phyloP scores from a whole-genome alignment of 2,888 invertebrate genomes.

The Drosophila tripunctata region DNA sequence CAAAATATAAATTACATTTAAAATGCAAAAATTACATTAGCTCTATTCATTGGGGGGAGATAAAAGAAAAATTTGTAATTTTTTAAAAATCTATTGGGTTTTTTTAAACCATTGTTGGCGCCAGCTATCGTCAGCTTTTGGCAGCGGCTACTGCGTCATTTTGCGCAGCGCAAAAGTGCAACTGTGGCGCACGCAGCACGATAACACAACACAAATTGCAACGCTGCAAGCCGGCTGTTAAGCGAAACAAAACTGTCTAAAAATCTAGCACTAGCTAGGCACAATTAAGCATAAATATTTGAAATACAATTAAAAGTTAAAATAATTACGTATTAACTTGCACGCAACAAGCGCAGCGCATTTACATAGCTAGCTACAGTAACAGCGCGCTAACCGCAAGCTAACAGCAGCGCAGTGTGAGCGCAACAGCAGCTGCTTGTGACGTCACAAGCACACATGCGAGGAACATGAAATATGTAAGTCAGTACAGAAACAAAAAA shows the following conservation, averaged over 20 bases:
- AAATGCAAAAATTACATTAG: constrained; percentile 10
- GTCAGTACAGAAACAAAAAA: no score
- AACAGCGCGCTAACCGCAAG: no score
- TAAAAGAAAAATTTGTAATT: no score
- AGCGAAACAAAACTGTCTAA: background rate
- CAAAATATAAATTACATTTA: constrained; percentile 62
- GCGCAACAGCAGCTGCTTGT: no score
- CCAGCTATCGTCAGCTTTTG: constrained; percentile 1
- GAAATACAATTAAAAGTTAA: background rate
- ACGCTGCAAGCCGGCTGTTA: constrained; percentile 24
- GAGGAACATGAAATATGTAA: no score
- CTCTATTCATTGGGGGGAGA: no score
- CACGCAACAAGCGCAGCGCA: no score
- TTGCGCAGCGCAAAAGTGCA: background rate
- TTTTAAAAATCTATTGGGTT: background rate
- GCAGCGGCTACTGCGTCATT: background rate
- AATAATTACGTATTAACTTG: no score
- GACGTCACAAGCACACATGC: no score
- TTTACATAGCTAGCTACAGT: background rate
- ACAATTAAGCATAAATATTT: background rate
- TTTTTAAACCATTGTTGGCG: no score
- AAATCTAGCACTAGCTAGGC: background rate
- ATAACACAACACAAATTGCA: no score
- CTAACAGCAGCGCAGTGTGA: no score
- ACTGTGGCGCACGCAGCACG: background rate